Evolutionary conservation across 2,888 invertebrate genomes (phyloP), one percentile per base, ranked within the genome.

Genomic region (Suillia variegata): DNA sequence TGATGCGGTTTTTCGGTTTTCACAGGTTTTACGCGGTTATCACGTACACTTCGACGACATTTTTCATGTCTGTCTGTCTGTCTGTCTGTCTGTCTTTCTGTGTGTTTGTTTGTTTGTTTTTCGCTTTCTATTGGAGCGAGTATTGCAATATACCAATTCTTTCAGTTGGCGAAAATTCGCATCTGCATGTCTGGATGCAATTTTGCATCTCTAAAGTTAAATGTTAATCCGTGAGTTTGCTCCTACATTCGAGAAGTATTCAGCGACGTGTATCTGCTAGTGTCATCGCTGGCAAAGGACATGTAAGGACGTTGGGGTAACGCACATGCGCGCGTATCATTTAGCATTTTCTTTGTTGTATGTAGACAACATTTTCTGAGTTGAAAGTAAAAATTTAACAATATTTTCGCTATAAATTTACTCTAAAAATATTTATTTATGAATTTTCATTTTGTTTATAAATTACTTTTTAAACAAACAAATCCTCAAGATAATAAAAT

Each of bases 101-200:
- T 38, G 38, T 4, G n/a, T 38, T 8, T 8, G 38, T 6, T 38
- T n/a, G 12, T 38, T 38, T 38, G 38, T 38, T n/a, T n/a, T n/a
- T n/a, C n/a, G n/a, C n/a, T n/a, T n/a, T n/a, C n/a, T n/a, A n/a
- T n/a, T n/a, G n/a, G n/a, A n/a, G 54, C 17, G 42, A 58, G 61
- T 65, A 50, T 26, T 50, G 24, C 54, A 38, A 38, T 5, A 13
- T 67, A 52, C 20, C 3, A 33, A 33, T 52, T 52, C 18, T 52
- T 59, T 26, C 33, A 53, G 59, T 65, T 67, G 56, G 50, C 31
- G n/a, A 26, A 13, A 57, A 26, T 26, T 51, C 2, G 22, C 52
- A 18, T 18, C 18, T 18, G 34, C 18, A 18, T 34, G 33, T 33
- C 52, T 18, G 10, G 50, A 24, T 5, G 38, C 38, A n/a, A 38